Percentiles rank a stretch among this genome's conserved stretches.
Conservation (phyloP, 2,888 invertebrate species). For the Mythimna ferrago region DNA sequence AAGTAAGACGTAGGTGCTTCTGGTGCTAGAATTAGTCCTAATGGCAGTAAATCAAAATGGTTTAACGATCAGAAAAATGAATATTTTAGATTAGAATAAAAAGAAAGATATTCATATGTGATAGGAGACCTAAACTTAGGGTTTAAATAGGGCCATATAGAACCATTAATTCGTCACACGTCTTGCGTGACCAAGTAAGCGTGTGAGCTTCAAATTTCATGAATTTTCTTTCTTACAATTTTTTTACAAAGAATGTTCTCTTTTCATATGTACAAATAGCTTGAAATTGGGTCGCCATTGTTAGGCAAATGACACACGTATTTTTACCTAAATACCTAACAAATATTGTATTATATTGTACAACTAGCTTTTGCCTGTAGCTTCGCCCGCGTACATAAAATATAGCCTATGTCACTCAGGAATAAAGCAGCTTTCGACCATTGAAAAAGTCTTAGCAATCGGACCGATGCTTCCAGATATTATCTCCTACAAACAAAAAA, state of each 20-base stretch:
- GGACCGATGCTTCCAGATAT: no score
- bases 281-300: conserved; percentile 42
- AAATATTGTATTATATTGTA: no score
- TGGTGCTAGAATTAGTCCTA: no score
- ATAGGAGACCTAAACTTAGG: not conserved
- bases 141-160: not conserved
- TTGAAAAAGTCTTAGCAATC: no score
- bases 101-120: not conserved
- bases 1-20: no score
- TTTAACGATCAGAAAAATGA: not conserved
- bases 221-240: conserved; percentile 18
- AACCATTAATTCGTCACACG: conserved; percentile 18
- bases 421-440: no score
- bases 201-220: conserved; percentile 20
- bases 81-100: not conserved
- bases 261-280: conserved; percentile 34
- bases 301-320: conserved; percentile 35
- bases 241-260: conserved; percentile 13
- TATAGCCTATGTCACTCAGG: no score
- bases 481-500: no score
- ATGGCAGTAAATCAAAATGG: not conserved
- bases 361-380: no score
- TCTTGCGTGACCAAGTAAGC: conserved; percentile 28
- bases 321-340: conserved; percentile 9
- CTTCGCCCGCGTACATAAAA: no score